Percentiles rank a stretch among this genome's conserved stretches.
Evolutionary conservation across 2,113 vertebrate species (phyloP).

Genomic region (Calyptommatus sinebrachiatus): DNA sequence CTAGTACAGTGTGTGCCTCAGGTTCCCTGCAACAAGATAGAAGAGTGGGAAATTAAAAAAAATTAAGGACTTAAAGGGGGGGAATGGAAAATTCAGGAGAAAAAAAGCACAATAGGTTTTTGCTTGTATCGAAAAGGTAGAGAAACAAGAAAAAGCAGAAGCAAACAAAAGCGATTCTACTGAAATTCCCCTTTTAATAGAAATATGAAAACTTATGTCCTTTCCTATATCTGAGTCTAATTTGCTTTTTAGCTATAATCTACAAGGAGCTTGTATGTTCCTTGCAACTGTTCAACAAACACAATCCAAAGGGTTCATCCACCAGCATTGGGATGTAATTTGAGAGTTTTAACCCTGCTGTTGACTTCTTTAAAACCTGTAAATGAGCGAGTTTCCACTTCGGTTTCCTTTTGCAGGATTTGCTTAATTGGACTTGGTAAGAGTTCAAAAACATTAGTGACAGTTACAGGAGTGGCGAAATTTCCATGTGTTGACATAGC

Average conservation of each 20-base stretch:
- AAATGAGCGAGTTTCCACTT: neutral
- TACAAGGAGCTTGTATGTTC: neutral
- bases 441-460: neutral
- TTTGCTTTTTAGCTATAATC: neutral
- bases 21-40: too few species aligned
- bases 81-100: too few species aligned
- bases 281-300: neutral
- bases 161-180: too few species aligned
- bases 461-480: neutral
- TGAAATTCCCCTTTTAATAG: neutral
- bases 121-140: too few species aligned
- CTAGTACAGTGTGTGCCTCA: too few species aligned
- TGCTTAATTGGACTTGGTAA: neutral
- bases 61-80: too few species aligned
- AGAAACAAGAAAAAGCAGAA: too few species aligned
- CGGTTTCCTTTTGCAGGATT: neutral
- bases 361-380: neutral
- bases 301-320: neutral
- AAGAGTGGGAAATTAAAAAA: too few species aligned
- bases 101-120: too few species aligned
- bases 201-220: neutral
- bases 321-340: neutral
- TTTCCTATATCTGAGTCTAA: neutral
- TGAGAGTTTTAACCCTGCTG: neutral
- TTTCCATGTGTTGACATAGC: neutral